A percentile compares a stretch with the other conserved stretches of the same genome.
phyloP scores from a whole-genome alignment of 53 echinoderm and acorn worm species.

The Pentamera pediparva region DNA sequence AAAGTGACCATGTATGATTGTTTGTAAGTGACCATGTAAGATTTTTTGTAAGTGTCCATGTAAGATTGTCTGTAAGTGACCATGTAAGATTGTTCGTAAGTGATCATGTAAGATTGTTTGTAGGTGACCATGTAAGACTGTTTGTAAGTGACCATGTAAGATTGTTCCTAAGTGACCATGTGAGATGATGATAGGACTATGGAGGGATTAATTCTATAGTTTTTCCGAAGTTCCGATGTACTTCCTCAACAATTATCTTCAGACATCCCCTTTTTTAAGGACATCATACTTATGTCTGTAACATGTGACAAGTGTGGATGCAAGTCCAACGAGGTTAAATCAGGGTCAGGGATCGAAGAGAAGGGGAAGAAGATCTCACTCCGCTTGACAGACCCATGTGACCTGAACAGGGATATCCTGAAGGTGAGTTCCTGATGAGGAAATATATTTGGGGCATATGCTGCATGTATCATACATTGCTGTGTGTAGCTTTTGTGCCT shows the following conservation, averaged over 20 bases:
- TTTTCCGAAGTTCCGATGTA: background rate
- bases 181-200: too few relatives aligned
- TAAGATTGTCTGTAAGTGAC: too few relatives aligned
- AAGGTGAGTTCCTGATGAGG: slow-evolving; percentile 48
- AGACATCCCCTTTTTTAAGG: slow-evolving; percentile 96
- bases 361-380: slow-evolving; percentile 68
- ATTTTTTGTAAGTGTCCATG: too few relatives aligned
- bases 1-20: too few relatives aligned
- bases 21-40: too few relatives aligned
- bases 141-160: too few relatives aligned
- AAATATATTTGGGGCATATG: background rate
- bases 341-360: slow-evolving; percentile 74
- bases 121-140: too few relatives aligned
- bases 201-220: too few relatives aligned
- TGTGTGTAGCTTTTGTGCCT: too few relatives aligned
- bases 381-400: slow-evolving; percentile 75
- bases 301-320: slow-evolving; percentile 67
- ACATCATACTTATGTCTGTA: slow-evolving; percentile 76
- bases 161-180: background rate
- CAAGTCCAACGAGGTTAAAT: slow-evolving; percentile 72
- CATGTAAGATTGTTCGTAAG: too few relatives aligned
- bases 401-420: slow-evolving; percentile 81
- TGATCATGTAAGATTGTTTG: too few relatives aligned
- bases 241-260: background rate
- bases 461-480: too few relatives aligned